Conservation (phyloP, 2,797 vertebrate genomes). For the Amblyraja radiata region DNA sequence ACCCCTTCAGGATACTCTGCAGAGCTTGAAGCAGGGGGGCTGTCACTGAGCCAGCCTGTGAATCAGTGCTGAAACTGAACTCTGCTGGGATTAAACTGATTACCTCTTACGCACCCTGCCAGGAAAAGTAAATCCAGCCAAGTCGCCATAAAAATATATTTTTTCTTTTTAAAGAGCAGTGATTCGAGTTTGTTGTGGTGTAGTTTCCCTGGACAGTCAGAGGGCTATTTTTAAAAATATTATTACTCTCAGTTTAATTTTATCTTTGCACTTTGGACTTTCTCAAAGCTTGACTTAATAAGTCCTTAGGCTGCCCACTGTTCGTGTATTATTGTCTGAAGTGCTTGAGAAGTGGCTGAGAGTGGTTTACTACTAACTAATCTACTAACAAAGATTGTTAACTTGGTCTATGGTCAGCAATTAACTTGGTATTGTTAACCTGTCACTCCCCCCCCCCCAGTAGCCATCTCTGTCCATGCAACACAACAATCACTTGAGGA, state of each 20-base stretch:
- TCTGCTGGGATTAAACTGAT: not conserved
- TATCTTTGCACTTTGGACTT: not conserved
- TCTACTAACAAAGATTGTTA: not conserved
- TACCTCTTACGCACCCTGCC: not conserved
- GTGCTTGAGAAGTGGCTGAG: not conserved
- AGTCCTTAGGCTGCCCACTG: not conserved
- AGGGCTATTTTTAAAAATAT: not conserved
- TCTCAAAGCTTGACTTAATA: not conserved
- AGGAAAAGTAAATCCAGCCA: not conserved
- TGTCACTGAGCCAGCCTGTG: not conserved
- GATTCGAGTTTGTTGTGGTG: not conserved
- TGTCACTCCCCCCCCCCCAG: not conserved
- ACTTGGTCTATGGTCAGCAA: not conserved
- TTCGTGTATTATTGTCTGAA: not conserved
- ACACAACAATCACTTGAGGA: not conserved
- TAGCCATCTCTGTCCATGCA: not conserved
- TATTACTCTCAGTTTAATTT: not conserved
- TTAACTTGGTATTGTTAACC: not conserved
- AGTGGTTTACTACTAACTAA: no score
- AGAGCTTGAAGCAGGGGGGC: not conserved
- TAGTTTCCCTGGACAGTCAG: not conserved
- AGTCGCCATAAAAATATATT: not conserved
- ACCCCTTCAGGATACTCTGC: not conserved
- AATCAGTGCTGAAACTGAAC: not conserved
- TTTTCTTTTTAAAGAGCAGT: not conserved